phyloP scores from a whole-genome alignment of 2,888 invertebrate genomes.

The Eristalinus sepulchralis region DNA sequence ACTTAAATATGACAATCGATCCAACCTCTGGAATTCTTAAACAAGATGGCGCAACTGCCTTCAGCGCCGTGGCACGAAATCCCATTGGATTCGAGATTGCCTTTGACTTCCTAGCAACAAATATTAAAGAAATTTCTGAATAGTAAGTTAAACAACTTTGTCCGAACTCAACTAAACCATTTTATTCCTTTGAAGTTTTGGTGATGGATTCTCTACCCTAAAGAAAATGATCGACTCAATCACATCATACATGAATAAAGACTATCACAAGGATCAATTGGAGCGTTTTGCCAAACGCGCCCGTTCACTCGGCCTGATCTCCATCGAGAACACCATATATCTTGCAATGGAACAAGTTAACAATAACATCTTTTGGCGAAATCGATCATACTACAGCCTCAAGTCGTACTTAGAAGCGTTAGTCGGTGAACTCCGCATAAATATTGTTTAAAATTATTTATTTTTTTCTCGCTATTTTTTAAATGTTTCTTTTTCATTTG shows the following conservation, averaged over 20 bases:
- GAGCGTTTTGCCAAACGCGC: slow-evolving; percentile 77
- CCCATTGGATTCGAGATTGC: slow-evolving; percentile 84
- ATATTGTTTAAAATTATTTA: slow-evolving; percentile 76
- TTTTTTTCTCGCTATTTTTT: slow-evolving; percentile 9
- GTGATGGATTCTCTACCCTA: slow-evolving; percentile 83
- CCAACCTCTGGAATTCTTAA: slow-evolving; percentile 83
- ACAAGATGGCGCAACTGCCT: slow-evolving; percentile 84
- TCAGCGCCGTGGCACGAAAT: slow-evolving; percentile 83
- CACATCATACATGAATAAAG: slow-evolving; percentile 83
- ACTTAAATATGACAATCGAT: slow-evolving; percentile 82
- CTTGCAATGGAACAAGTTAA: slow-evolving; percentile 80
- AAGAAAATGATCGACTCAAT: slow-evolving; percentile 82
- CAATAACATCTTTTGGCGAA: slow-evolving; percentile 80
- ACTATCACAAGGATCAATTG: slow-evolving; percentile 80
- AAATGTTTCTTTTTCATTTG: slow-evolving; percentile 2
- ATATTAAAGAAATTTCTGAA: slow-evolving; percentile 80
- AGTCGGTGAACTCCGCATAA: slow-evolving; percentile 79
- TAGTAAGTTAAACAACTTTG: slow-evolving; percentile 76
- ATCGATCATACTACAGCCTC: slow-evolving; percentile 79
- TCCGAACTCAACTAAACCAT: background rate
- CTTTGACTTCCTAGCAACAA: slow-evolving; percentile 82
- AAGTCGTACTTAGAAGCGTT: slow-evolving; percentile 78
- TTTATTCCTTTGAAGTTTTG: slow-evolving; percentile 79
- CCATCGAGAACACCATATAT: slow-evolving; percentile 78
- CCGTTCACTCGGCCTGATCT: slow-evolving; percentile 77